Conservation (phyloP, 2,113 vertebrate species). For the Balaeniceps rex region DNA sequence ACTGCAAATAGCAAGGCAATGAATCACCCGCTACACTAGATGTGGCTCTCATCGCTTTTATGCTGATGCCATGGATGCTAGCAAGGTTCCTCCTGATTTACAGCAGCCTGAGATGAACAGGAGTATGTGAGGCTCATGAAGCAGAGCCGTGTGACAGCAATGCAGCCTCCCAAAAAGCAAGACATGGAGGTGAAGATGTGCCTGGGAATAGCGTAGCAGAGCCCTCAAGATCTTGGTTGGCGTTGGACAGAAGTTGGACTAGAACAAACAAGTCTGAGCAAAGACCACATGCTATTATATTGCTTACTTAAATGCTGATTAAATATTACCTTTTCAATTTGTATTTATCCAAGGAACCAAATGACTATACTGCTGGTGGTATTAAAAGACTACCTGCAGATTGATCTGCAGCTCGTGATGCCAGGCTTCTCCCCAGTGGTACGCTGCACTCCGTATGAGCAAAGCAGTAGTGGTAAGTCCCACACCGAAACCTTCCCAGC, state of each 20-base stretch:
- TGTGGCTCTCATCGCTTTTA: neutral
- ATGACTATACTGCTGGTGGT: neutral
- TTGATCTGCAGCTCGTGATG: neutral
- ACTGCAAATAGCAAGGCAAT: neutral
- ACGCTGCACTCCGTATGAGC: neutral
- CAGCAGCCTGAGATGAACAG: neutral
- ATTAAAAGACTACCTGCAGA: neutral
- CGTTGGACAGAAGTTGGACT: neutral
- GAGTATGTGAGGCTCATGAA: fast-evolving
- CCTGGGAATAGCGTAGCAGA: neutral
- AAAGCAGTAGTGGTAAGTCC: neutral
- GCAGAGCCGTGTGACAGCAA: neutral
- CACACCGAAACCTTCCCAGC: neutral
- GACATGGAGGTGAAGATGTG: neutral
- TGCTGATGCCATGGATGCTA: neutral
- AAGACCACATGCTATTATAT: neutral
- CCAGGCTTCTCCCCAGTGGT: neutral
- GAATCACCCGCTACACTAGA: neutral
- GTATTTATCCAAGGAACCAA: neutral
- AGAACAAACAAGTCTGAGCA: neutral
- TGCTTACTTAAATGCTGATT: neutral
- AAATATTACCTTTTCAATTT: neutral
- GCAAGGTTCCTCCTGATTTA: neutral
- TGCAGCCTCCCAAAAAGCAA: neutral
- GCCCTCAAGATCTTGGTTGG: neutral